phyloP scores from a whole-genome alignment of 2,888 invertebrate genomes.

The Coelopa pilipes region DNA sequence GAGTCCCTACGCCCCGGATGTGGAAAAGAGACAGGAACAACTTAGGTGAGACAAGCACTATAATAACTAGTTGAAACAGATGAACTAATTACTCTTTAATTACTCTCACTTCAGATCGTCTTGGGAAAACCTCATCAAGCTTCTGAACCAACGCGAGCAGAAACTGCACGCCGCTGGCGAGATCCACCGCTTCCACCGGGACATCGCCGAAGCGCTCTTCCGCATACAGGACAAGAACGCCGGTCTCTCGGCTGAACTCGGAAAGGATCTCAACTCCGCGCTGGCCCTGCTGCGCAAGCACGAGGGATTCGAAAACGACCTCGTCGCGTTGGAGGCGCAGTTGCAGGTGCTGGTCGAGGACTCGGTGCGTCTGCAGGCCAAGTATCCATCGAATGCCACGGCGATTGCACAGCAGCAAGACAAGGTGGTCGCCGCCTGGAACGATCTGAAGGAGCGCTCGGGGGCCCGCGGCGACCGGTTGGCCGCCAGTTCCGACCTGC shows the following conservation, averaged over 20 bases:
- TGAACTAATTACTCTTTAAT: neutral
- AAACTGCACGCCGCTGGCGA: slow-evolving; percentile 94
- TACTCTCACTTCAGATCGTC: slow-evolving; percentile 70
- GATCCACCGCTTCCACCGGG: slow-evolving; percentile 96
- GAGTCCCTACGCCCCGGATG: slow-evolving; percentile 85
- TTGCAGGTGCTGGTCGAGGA: slow-evolving; percentile 92
- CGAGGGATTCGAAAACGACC: slow-evolving; percentile 92
- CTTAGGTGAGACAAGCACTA: slow-evolving; percentile 74
- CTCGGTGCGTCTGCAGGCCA: slow-evolving; percentile 84
- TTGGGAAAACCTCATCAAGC: slow-evolving; percentile 89
- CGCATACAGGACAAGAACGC: slow-evolving; percentile 91
- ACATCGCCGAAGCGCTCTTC: slow-evolving; percentile 89
- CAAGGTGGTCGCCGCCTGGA: slow-evolving; percentile 89
- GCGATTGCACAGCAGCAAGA: slow-evolving; percentile 90
- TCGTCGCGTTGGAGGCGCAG: slow-evolving; percentile 91
- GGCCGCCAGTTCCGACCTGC: slow-evolving; percentile 87
- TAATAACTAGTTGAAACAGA: neutral
- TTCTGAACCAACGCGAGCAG: slow-evolving; percentile 86
- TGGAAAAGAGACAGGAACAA: slow-evolving; percentile 86
- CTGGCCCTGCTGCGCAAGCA: slow-evolving; percentile 85
- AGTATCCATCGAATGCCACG: slow-evolving; percentile 92
- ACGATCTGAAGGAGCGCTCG: slow-evolving; percentile 83
- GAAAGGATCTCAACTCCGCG: slow-evolving; percentile 87
- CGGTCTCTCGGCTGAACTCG: slow-evolving; percentile 82
- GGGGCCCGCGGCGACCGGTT: slow-evolving; percentile 82